A percentile compares a stretch with the other conserved stretches of the same genome.
These are phyloP conservation scores for Drosophila mimica DNA, from an alignment of 2,888 invertebrate species.

Conservation along the genomic window DNA sequence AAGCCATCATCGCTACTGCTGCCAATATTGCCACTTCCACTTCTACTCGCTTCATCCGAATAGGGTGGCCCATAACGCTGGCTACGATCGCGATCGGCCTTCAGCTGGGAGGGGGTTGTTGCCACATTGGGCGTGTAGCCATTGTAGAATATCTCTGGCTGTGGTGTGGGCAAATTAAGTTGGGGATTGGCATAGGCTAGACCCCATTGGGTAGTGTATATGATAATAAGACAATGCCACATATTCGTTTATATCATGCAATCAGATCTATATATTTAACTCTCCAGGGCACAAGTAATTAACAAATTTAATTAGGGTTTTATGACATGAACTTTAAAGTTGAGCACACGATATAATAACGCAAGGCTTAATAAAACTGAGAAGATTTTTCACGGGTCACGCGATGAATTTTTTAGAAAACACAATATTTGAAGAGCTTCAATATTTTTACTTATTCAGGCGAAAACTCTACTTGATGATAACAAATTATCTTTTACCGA, in stretches of 20 bases:
- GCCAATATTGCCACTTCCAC: conserved; percentile 32
- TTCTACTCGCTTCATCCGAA: conserved; percentile 54
- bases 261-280: conserved; percentile 64
- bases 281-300: conserved; percentile 73
- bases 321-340: conserved; percentile 32
- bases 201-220: conserved; percentile 31
- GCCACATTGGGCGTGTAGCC: conserved; percentile 79
- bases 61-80: conserved; percentile 84
- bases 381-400: conserved; percentile 6
- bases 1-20: conserved; percentile 74
- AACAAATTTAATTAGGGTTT: conserved; percentile 57
- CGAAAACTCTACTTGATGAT: neutral
- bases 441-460: neutral
- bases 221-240: conserved; percentile 46
- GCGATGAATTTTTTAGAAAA: neutral
- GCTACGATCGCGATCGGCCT: conserved; percentile 82
- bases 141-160: conserved; percentile 81
- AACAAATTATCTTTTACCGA: neutral
- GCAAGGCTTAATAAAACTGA: neutral
- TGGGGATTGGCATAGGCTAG: conserved; percentile 82
- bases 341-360: conserved; percentile 25
- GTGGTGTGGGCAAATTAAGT: conserved; percentile 86
- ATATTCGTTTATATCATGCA: conserved; percentile 53
- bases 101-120: conserved; percentile 68
- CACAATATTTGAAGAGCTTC: neutral